Conservation (phyloP, 2,888 invertebrate species). For the Chaetogeoica ovagalla region DNA sequence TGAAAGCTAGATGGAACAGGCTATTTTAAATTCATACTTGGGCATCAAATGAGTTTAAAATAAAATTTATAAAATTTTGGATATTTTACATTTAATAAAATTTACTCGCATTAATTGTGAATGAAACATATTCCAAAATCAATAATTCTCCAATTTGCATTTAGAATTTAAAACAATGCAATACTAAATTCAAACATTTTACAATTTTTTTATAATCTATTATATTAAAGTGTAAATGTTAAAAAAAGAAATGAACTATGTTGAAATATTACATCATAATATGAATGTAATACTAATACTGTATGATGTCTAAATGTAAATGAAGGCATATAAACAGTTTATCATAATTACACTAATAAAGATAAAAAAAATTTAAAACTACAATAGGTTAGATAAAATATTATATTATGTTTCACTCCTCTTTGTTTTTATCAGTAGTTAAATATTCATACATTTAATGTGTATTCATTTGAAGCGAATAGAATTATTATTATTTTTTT, state of each 20-base stretch:
- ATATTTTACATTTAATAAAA: too few species aligned
- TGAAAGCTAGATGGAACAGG: neutral
- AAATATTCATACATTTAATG: neutral
- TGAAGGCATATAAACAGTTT: neutral
- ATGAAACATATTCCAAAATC: neutral
- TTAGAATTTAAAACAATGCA: neutral
- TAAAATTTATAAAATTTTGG: too few species aligned
- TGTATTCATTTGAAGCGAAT: neutral
- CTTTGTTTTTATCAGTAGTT: neutral
- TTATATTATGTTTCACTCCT: neutral
- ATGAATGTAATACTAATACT: neutral
- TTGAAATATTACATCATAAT: conserved; percentile 11
- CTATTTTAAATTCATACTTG: neutral
- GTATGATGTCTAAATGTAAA: neutral
- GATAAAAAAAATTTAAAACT: conserved; percentile 9
- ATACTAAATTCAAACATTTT: neutral
- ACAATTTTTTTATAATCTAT: neutral
- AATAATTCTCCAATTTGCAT: neutral
- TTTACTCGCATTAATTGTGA: too few species aligned
- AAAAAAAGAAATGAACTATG: conserved; percentile 10
- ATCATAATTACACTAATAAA: conserved; percentile 1
- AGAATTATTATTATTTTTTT: neutral
- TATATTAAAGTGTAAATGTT: neutral
- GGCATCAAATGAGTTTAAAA: too few species aligned
- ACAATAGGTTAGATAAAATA: conserved; percentile 2